Evolutionary conservation across 1,140 invertebrate species (phyloP).

Genomic region (Maconellicoccus hirsutus): DNA sequence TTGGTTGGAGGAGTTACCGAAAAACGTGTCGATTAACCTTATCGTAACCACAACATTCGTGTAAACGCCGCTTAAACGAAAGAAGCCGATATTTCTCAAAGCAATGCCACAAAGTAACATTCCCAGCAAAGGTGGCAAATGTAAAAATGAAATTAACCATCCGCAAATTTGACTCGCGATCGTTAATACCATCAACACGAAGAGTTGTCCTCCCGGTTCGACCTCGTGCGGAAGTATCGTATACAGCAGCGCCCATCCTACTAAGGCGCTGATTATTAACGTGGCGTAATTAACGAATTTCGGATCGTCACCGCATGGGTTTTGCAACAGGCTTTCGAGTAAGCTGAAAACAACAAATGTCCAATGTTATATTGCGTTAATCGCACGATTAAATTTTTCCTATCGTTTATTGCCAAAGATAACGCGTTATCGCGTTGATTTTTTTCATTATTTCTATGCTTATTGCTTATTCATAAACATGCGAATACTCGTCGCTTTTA

Average conservation of each 20-base stretch:
- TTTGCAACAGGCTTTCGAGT: not conserved
- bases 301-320: not conserved
- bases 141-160: slow-evolving; percentile 3
- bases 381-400: too few species aligned
- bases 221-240: not conserved
- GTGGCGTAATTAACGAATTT: not conserved
- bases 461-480: too few species aligned
- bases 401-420: too few species aligned
- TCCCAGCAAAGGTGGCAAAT: slow-evolving; percentile 31
- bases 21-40: slow-evolving; percentile 25
- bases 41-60: slow-evolving; percentile 28
- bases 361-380: too few species aligned
- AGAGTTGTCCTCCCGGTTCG: not conserved
- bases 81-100: slow-evolving; percentile 30
- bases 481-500: too few species aligned
- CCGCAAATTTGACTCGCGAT: not conserved
- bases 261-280: not conserved
- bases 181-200: not conserved
- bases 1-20: too few species aligned
- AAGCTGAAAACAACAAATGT: too few species aligned
- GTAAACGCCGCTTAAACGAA: slow-evolving; percentile 28
- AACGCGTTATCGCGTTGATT: too few species aligned
- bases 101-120: slow-evolving; percentile 32
- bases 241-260: not conserved
- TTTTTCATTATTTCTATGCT: too few species aligned